Percentiles rank a stretch among this genome's conserved stretches.
These are phyloP conservation scores for Agonum fuliginosum DNA, from an alignment of 2,888 invertebrate genomes.

Conservation along the genomic window DNA sequence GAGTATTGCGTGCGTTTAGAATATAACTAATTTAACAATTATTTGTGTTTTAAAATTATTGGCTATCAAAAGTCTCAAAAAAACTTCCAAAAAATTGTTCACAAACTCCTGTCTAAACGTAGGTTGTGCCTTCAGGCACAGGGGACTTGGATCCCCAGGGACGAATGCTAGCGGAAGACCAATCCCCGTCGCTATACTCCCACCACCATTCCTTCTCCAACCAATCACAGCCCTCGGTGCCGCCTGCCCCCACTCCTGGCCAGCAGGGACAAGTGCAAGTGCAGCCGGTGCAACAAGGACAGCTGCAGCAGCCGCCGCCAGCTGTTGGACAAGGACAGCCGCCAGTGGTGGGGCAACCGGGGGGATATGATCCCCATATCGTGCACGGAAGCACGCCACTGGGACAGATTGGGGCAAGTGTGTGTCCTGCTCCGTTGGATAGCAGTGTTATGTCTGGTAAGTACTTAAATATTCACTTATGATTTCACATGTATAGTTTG, in stretches of 20 bases:
- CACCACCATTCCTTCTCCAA: neutral
- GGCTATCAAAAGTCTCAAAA: no score
- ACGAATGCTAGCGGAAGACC: slow-evolving; percentile 9
- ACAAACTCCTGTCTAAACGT: neutral
- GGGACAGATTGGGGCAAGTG: slow-evolving; percentile 80
- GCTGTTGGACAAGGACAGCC: slow-evolving; percentile 67
- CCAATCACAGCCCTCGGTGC: neutral
- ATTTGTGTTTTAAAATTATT: no score
- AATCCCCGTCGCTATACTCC: neutral
- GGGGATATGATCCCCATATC: slow-evolving; percentile 72
- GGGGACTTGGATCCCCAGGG: neutral
- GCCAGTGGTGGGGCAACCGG: slow-evolving; percentile 68
- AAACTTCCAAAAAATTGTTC: neutral
- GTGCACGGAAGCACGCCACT: slow-evolving; percentile 91
- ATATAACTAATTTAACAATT: no score
- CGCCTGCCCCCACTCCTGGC: neutral
- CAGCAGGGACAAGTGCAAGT: neutral
- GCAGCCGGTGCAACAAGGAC: slow-evolving; percentile 29
- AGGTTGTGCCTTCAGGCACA: slow-evolving; percentile 38
- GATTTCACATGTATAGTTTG: slow-evolving; percentile 73
- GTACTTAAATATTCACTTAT: slow-evolving; percentile 63
- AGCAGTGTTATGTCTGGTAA: slow-evolving; percentile 72
- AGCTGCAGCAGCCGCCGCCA: slow-evolving; percentile 65
- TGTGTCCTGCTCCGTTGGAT: slow-evolving; percentile 76
- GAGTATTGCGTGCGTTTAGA: no score